Conservation (phyloP, 2,797 vertebrate genomes). For the Centropyge bicolor region DNA sequence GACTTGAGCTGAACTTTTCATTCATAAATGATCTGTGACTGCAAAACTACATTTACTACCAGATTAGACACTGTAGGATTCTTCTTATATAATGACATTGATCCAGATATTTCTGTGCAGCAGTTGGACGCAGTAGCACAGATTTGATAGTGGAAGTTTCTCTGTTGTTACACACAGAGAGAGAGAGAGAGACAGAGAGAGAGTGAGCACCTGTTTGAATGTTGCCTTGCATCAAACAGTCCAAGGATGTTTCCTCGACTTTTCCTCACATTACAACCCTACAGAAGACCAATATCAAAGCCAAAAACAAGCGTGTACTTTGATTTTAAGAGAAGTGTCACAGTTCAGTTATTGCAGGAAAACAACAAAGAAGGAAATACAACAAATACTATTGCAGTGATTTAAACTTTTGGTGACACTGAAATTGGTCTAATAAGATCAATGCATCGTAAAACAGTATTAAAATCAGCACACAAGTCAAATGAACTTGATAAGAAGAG, state of each 20-base stretch:
- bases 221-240: background rate
- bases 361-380: background rate
- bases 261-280: background rate
- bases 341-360: background rate
- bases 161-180: background rate
- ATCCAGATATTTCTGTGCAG: background rate
- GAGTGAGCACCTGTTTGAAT: conserved; percentile 6
- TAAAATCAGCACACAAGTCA: background rate
- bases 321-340: background rate
- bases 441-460: background rate
- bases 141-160: background rate
- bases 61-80: background rate
- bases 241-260: background rate
- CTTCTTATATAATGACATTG: too few relatives aligned
- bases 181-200: background rate
- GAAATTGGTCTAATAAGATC: background rate
- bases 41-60: background rate
- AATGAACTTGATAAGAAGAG: background rate
- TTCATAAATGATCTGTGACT: background rate
- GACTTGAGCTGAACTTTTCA: too few relatives aligned
- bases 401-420: background rate
- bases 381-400: background rate
- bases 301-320: background rate
- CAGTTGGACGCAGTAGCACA: background rate
- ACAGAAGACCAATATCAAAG: background rate